Evolutionary conservation across 2,888 invertebrate genomes (phyloP), one percentile per base, ranked within the genome.

Genomic region (Drosophila paramelanica): DNA sequence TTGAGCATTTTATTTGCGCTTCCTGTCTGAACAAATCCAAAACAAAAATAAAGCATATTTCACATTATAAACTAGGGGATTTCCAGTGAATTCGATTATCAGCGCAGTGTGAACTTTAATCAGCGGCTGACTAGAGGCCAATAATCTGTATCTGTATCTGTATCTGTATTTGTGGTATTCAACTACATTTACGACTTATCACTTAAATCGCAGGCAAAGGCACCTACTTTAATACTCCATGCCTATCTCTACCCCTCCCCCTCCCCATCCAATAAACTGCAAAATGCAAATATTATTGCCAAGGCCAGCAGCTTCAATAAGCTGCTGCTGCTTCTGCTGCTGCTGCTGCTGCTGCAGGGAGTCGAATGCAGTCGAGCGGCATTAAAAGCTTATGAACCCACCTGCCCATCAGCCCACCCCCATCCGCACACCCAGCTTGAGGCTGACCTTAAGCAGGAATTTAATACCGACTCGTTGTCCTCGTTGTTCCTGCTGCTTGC

Each of bases 361-460:
- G 25, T 53, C 36, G 47, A 55, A 55, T 67, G 67, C 81, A 73
- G 67, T 70, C 52, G 46, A 49, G 81, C 65, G 60, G 61, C 61
- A 79, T 67, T 69, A 83, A 76, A 67, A 59, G 77, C 74, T 80
- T 69, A 79, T 71, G 61, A 73, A 13, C 51, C 45, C 60, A 67
- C 69, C 67, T 79, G 67, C 10, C 31, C 36, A 36, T 43, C 53
- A 23, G 14, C 23, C 39, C n/a, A 39, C 7, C 6, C n/a, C 13
- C 41, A 25, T 23, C 31, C 23, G 39, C 14, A 17, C 23, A 11
- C 31, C 41, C 1, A 11, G 11, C 25, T 42, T 64, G 58, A 62
- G 69, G 62, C 47, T 75, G 85, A 81, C 78, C 78, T 62, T 65
- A 60, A 20, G 49, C 33, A 50, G 80, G 88, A 83, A 83, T 86